These are phyloP conservation scores for Ranitomeya variabilis DNA, from an alignment of 2,113 vertebrate species.

Conservation along the genomic window DNA sequence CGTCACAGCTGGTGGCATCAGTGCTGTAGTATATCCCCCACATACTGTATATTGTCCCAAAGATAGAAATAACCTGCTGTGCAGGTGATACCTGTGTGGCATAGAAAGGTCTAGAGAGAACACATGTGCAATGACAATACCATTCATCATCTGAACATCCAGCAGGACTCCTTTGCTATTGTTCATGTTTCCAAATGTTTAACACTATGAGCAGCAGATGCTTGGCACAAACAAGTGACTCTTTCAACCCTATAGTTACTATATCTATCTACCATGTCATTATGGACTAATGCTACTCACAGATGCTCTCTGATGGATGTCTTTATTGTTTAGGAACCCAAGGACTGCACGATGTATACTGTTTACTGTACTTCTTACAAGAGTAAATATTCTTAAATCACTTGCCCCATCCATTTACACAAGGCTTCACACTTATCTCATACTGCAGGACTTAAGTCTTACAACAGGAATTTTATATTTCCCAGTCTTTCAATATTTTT, in stretches of 20 bases:
- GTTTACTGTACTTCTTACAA: not conserved
- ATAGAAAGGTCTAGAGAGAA: not conserved
- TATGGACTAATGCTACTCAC: no score
- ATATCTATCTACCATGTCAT: no score
- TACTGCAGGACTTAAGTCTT: not conserved
- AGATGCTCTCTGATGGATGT: no score
- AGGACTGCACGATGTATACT: no score
- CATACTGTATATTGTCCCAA: no score
- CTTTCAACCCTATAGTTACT: no score
- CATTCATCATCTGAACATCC: not conserved
- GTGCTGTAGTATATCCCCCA: not conserved
- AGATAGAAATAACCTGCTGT: not conserved
- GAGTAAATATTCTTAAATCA: not conserved
- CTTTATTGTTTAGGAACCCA: no score
- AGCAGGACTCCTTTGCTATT: not conserved
- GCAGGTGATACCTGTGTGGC: not conserved
- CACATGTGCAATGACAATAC: not conserved
- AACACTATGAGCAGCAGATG: no score
- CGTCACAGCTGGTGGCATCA: not conserved
- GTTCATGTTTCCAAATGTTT: not conserved
- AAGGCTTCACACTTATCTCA: not conserved
- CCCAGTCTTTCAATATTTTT: not conserved
- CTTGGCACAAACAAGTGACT: no score
- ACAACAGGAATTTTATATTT: not conserved
- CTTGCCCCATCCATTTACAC: not conserved